Base-by-base conservation (phyloP, 1,140 invertebrate genomes). In the Papilio dardanus region DNA sequence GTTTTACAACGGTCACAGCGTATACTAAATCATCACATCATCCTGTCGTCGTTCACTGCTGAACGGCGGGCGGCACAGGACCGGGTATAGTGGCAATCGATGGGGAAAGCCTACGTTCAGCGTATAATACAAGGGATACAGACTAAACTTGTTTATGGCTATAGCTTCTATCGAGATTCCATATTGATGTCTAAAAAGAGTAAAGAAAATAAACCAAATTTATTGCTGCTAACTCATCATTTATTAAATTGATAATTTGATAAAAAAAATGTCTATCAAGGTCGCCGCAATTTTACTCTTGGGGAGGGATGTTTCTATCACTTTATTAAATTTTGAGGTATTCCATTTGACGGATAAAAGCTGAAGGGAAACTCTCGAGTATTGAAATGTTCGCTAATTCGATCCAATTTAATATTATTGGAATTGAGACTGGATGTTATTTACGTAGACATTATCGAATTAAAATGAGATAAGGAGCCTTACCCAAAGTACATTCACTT, bases 261-360 rank as follows among this genome's bases (percentile, higher is more conserved):
- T 62, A 54, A 24, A 28, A 50, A n/a, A 50, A 62, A 62, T 6
- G 30, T 62, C 24, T 62, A 62, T 62, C 24, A 62, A 62, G 24
- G 54, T 62, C 14, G 54, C 21, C 24, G 24, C 54, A 28, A 21
- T 12, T 46, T 42, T 42, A 58, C 54, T 62, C 6, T 62, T 12
- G 2, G 16, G n/a, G 31, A 66, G 31, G 10, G 21, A 69, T 37
- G 19, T 69, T 69, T 35, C 14, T 24, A 35, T 69, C 67, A 28
- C 67, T 69, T 69, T 69, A 69, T 40, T 37, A 14, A 69, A 69
- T 35, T 69, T 40, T 24, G 19, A 40, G 67, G 33, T 40, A 69
- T 69, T 69, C 42, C n/a, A 69, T 69, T 69, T 69, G 33, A 69
- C 67, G 67, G 35, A 69, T 69, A 69, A 69, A 69, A 69, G 31